phyloP scores from a whole-genome alignment of 2,888 invertebrate species.

The Leptopilina drosophilae region DNA sequence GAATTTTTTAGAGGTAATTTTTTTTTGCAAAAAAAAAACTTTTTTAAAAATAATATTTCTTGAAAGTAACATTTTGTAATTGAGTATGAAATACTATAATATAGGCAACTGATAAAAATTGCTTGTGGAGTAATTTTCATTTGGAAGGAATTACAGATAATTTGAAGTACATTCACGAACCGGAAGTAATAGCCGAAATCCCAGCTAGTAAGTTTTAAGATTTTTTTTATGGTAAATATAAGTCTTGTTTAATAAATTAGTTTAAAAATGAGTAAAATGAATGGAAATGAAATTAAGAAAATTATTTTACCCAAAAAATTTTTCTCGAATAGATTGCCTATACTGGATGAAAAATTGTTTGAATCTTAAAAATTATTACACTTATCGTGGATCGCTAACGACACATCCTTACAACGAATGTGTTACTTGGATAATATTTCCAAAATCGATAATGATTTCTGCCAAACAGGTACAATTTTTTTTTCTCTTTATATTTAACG shows the following conservation, averaged over 20 bases:
- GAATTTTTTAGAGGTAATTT: too few relatives aligned
- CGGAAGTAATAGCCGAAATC: conserved; percentile 55
- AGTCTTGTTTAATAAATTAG: neutral
- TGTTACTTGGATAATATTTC: conserved; percentile 68
- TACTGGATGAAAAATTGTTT: conserved; percentile 63
- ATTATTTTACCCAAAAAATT: neutral
- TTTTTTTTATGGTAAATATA: too few relatives aligned
- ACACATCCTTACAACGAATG: conserved; percentile 57
- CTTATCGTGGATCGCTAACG: conserved; percentile 65
- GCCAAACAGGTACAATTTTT: conserved; percentile 59
- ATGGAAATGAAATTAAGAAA: neutral
- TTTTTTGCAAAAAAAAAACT: too few relatives aligned
- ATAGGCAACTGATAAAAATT: conserved; percentile 45
- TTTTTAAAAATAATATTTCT: too few relatives aligned
- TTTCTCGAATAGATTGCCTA: conserved; percentile 60
- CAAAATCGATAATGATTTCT: conserved; percentile 60
- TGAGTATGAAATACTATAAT: neutral
- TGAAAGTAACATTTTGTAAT: neutral
- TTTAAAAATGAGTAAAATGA: too few relatives aligned
- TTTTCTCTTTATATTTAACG: neutral
- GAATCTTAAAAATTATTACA: conserved; percentile 59
- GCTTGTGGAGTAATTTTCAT: conserved; percentile 51
- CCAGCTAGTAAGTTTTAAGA: conserved; percentile 61
- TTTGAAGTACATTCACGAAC: conserved; percentile 58
- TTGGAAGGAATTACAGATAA: conserved; percentile 65